Evolutionary conservation across 2,797 vertebrate species (phyloP).

Genomic region (Hirundo rustica): DNA sequence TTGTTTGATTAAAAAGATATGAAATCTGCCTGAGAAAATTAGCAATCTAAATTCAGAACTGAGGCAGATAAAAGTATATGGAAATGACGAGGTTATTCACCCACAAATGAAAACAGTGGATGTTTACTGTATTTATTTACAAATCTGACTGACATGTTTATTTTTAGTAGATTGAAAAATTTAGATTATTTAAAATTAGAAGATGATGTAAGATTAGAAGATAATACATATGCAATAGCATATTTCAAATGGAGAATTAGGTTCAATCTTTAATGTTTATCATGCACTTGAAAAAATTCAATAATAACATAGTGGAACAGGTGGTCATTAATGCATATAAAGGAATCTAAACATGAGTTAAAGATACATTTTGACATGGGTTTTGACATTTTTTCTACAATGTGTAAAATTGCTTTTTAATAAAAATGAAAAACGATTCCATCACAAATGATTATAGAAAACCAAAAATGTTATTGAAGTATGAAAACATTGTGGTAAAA

Average conservation of each 20-base stretch:
- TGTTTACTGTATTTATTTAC: neutral
- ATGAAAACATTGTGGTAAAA: too few relatives aligned
- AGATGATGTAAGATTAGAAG: neutral
- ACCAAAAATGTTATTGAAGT: too few relatives aligned
- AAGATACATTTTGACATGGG: fast-evolving
- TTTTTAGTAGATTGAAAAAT: neutral
- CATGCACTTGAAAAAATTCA: neutral
- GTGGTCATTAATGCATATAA: neutral
- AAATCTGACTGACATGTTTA: neutral
- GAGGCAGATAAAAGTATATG: neutral
- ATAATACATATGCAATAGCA: neutral
- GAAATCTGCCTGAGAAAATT: neutral
- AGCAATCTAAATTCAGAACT: neutral
- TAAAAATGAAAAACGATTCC: too few relatives aligned
- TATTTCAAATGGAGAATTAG: neutral
- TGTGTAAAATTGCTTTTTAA: too few relatives aligned
- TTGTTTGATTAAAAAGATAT: neutral
- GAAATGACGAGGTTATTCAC: neutral
- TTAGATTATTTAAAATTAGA: neutral
- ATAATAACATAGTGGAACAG: neutral
- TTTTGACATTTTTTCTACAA: too few relatives aligned
- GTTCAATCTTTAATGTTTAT: neutral
- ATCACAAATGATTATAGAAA: too few relatives aligned
- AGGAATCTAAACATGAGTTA: neutral
- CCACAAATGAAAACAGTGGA: neutral